Percentiles rank a stretch among this genome's conserved stretches.
Evolutionary conservation across 2,797 vertebrate genomes (phyloP).

Genomic region (Columba guinea): DNA sequence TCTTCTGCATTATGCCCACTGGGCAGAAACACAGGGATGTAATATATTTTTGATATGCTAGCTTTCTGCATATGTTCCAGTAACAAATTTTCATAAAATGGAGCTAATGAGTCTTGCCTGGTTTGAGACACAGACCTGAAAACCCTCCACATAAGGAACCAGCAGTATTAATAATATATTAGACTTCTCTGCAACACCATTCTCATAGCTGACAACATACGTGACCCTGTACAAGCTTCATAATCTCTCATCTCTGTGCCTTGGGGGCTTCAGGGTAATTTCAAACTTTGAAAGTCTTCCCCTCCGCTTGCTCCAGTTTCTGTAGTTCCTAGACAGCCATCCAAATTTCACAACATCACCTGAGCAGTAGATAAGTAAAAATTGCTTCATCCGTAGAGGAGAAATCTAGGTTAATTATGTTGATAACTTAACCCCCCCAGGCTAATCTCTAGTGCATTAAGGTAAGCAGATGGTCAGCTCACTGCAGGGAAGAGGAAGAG

Average conservation of each 20-base stretch:
- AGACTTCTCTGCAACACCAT: not conserved
- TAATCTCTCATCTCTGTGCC: not conserved
- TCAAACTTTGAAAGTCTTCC: constrained; percentile 25
- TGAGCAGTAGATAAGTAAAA: constrained; percentile 43
- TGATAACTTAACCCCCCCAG: constrained; percentile 57
- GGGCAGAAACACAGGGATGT: not conserved
- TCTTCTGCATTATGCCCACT: not conserved
- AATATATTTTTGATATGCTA: not conserved
- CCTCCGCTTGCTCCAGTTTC: not conserved
- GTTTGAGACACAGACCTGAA: not conserved
- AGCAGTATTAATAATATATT: constrained; percentile 45
- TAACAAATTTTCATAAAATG: constrained; percentile 4
- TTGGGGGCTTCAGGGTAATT: not conserved
- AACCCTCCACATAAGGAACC: not conserved
- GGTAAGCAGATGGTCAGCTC: constrained; percentile 68
- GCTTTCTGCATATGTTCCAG: not conserved
- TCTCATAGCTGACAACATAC: not conserved
- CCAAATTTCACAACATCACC: constrained; percentile 18
- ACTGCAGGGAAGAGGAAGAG: constrained; percentile 44
- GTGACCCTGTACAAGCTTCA: not conserved
- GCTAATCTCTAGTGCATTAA: constrained; percentile 67
- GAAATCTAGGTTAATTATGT: constrained; percentile 72
- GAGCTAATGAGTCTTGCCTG: not conserved
- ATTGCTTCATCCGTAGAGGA: not conserved
- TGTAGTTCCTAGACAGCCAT: constrained; percentile 6